These are phyloP conservation scores for Atta cephalotes DNA, from an alignment of 1,140 invertebrate genomes.

Conservation along the genomic window DNA sequence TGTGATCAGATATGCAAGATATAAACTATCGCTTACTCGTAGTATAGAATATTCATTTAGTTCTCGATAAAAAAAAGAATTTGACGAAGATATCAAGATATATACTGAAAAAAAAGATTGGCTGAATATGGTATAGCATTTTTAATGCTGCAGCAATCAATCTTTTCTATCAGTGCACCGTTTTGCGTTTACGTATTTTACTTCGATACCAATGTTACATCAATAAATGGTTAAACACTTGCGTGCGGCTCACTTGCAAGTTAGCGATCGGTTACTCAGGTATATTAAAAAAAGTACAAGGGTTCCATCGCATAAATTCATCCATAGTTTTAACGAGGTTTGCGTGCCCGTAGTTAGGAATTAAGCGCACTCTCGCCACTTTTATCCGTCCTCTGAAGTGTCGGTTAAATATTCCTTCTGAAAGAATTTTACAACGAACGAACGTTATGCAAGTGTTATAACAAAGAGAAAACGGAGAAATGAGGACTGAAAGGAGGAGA, in stretches of 20 bases:
- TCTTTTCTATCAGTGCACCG: not conserved
- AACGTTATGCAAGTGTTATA: not conserved
- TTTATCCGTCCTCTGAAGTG: slow-evolving; percentile 49
- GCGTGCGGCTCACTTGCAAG: not conserved
- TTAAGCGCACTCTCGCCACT: slow-evolving; percentile 45
- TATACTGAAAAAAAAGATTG: too few relatives aligned
- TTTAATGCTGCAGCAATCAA: too few relatives aligned
- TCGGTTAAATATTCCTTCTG: slow-evolving; percentile 55
- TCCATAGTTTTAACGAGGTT: slow-evolving; percentile 47
- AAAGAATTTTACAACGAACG: slow-evolving; percentile 39
- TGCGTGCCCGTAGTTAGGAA: slow-evolving; percentile 35
- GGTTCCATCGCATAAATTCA: slow-evolving; percentile 45
- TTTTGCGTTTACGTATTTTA: not conserved
- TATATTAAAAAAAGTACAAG: slow-evolving; percentile 44
- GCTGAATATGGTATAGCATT: not conserved
- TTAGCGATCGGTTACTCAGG: slow-evolving; percentile 22
- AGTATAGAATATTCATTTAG: not conserved
- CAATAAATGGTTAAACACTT: not conserved
- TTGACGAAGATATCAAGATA: not conserved
- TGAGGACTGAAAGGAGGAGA: not conserved
- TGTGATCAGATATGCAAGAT: not conserved
- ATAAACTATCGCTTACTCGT: not conserved
- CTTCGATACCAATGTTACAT: not conserved
- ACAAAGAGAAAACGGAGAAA: not conserved
- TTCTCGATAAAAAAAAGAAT: not conserved